Evolutionary conservation across 2,113 vertebrate species (phyloP), one percentile per base, ranked within the genome.

Genomic region (Oreochromis niloticus): DNA sequence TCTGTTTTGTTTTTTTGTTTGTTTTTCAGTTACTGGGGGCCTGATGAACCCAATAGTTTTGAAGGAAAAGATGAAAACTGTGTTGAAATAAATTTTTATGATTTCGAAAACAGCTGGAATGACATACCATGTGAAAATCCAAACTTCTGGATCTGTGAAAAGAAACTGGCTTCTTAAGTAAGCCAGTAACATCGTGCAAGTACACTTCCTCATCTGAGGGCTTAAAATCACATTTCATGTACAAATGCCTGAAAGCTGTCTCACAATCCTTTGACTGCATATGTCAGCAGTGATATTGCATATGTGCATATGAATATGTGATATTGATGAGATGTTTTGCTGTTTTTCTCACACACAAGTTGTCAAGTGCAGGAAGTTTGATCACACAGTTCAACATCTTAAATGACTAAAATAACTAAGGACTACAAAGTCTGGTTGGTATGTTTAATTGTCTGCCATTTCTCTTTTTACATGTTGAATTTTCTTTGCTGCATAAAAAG

Each of bases 81-180:
- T 30, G 89, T 81, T 6, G 81, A 91, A 71, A 46, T 9, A 16
- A 48, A 55, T 34, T 63, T 88, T 34, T 30, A n/a, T 78, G 75
- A 84, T 4, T 10, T 0, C 0, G 16, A 50, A 57, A n/a, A 88
- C 61, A 85, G 43, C 55, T 91, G 89, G 89, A 88, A 88, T 50
- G 81, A 88, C 30, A 24, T 78, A 24, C 10, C 39, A 4, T 91
- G 89, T 75, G 4, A 24, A 39, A 19, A 81, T 14, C 0, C 6
- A 24, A 86, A 88, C 55, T 52, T 39, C 22, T 91, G 89, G 89
- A 81, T 91, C 14, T 91, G 87, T 86, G 89, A 91, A 43, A 91
- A 81, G 71, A 66, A 27, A 6, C 9, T 52, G 7, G 5, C 4
- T 32, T 8, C 22, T 1, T 75, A 36, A 78, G 41, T 46, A 3